Evolutionary conservation across 92 coral and sea anemone species (phyloP).

Genomic region (Paragorgia papillata): DNA sequence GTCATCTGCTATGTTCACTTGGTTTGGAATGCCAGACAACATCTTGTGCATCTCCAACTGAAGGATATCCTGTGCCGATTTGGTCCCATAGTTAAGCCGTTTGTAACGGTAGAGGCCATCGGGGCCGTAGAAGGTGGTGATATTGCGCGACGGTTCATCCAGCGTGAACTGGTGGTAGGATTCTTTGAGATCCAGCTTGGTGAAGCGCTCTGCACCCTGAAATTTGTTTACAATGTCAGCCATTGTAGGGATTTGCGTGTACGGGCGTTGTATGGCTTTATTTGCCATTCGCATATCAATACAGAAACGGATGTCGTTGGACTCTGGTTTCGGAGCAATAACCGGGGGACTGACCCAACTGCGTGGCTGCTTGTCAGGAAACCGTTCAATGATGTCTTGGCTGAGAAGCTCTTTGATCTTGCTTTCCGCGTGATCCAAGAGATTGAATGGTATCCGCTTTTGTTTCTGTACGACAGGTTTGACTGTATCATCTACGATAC

Average conservation of each 20-base stretch:
- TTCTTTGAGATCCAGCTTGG: constrained; percentile 28
- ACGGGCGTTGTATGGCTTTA: constrained; percentile 18
- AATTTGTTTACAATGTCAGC: constrained; percentile 11
- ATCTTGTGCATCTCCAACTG: constrained; percentile 11
- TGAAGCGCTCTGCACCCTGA: constrained; percentile 27
- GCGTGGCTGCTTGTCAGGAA: constrained; percentile 18
- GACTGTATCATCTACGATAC: no score
- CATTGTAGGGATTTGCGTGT: constrained; percentile 16
- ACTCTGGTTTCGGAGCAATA: constrained; percentile 9
- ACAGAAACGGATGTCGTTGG: constrained; percentile 15
- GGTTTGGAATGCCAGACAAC: neutral
- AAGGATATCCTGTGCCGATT: neutral
- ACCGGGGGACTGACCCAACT: constrained; percentile 29
- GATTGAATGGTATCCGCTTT: no score
- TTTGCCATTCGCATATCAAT: constrained; percentile 28
- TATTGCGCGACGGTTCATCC: constrained; percentile 14
- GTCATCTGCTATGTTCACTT: constrained; percentile 6
- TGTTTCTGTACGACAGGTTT: no score
- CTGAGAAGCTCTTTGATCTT: no score
- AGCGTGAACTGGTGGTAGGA: constrained; percentile 28
- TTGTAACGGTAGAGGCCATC: constrained; percentile 25
- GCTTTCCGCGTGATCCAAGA: no score
- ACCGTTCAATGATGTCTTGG: neutral
- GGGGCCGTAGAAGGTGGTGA: constrained; percentile 21
- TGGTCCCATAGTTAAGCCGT: constrained; percentile 30